These are phyloP conservation scores for Sternarchorhynchus goeldii DNA, from an alignment of 2,797 vertebrate species.

Conservation along the genomic window DNA sequence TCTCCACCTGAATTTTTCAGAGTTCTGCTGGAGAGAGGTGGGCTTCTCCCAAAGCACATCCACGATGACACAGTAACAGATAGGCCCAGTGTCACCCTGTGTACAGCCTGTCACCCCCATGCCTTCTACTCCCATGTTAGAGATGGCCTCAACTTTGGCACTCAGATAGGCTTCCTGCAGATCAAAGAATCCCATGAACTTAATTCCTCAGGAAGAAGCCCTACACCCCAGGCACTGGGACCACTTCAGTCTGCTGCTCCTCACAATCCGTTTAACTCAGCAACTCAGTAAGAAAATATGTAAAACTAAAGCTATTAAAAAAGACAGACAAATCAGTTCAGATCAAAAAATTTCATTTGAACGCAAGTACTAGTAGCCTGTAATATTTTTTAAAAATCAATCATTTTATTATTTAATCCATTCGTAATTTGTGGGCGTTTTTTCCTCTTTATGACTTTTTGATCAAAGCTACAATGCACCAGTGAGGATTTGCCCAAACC, in stretches of 20 bases:
- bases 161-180: slow-evolving; percentile 90
- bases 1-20: slow-evolving; percentile 63
- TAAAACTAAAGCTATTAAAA: too few relatives aligned
- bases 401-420: too few relatives aligned
- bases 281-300: too few relatives aligned
- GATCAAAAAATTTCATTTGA: too few relatives aligned
- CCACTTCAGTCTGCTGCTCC: not conserved
- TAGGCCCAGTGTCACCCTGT: slow-evolving; percentile 76
- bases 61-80: slow-evolving; percentile 75
- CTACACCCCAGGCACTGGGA: not conserved
- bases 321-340: too few relatives aligned
- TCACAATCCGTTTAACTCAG: too few relatives aligned
- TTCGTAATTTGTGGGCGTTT: too few relatives aligned
- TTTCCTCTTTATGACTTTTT: too few relatives aligned
- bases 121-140: slow-evolving; percentile 89
- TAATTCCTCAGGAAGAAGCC: slow-evolving; percentile 8
- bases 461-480: not conserved
- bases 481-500: not conserved
- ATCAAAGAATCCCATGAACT: slow-evolving; percentile 65
- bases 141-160: slow-evolving; percentile 89
- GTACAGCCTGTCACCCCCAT: slow-evolving; percentile 86
- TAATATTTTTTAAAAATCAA: too few relatives aligned
- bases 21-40: slow-evolving; percentile 85
- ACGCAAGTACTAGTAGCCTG: too few relatives aligned
- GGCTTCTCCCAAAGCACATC: slow-evolving; percentile 84